These are phyloP conservation scores for Cataglyphis cursor DNA, from an alignment of 2,888 invertebrate species.

Conservation along the genomic window DNA sequence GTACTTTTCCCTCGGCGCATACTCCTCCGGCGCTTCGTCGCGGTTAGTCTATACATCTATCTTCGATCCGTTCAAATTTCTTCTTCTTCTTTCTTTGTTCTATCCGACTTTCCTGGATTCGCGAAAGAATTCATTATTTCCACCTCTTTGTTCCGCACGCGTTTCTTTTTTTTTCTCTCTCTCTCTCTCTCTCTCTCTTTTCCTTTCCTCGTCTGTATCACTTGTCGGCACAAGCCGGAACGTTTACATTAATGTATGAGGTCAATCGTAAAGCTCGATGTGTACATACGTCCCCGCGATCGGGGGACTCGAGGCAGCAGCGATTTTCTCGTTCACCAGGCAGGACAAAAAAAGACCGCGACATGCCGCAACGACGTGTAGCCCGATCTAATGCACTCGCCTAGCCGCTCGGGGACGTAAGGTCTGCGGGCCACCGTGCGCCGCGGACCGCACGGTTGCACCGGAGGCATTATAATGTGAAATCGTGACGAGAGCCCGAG, in stretches of 20 bases:
- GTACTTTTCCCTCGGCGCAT: neutral
- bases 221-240: constrained; percentile 66
- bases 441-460: constrained; percentile 56
- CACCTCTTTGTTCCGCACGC: constrained; percentile 5
- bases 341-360: constrained; percentile 71
- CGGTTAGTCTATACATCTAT: constrained; percentile 30
- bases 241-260: constrained; percentile 86
- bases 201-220: constrained; percentile 29
- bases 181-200: constrained; percentile 34
- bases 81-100: constrained; percentile 39
- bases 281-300: constrained; percentile 85
- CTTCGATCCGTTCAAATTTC: constrained; percentile 25
- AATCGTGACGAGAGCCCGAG: constrained; percentile 72
- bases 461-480: constrained; percentile 73
- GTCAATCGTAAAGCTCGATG: constrained; percentile 86
- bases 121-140: constrained; percentile 12
- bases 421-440: constrained; percentile 48
- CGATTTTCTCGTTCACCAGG: constrained; percentile 80
- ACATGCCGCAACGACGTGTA: constrained; percentile 77
- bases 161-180: neutral
- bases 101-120: constrained; percentile 47
- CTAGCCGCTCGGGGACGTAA: constrained; percentile 68
- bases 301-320: constrained; percentile 72
- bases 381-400: constrained; percentile 77
- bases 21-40: constrained; percentile 26